Conservation (phyloP, 2,888 invertebrate species). For the Chymomyza procnemis region DNA sequence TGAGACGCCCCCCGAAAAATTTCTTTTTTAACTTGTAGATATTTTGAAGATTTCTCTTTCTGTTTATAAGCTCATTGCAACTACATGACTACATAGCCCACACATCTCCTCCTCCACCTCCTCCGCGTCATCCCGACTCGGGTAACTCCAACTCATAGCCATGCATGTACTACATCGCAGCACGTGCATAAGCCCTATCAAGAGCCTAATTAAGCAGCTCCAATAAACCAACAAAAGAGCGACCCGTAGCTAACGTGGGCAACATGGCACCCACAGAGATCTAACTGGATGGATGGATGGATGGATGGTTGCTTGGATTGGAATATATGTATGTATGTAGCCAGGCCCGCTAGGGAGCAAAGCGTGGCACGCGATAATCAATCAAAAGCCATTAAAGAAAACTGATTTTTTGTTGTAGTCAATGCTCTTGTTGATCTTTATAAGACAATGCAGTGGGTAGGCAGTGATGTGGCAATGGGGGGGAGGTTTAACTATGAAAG, state of each 20-base stretch:
- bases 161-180: constrained; percentile 62
- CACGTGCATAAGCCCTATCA: constrained; percentile 36
- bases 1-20: not conserved
- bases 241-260: constrained; percentile 2
- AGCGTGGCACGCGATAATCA: constrained; percentile 72
- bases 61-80: not conserved
- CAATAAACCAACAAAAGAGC: constrained; percentile 1
- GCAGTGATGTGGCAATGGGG: too few species aligned
- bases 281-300: constrained; percentile 17
- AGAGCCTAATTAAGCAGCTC: constrained; percentile 36
- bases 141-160: not conserved
- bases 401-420: constrained; percentile 23
- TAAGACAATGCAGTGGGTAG: constrained; percentile 42
- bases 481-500: too few species aligned
- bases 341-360: constrained; percentile 41
- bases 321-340: too few species aligned
- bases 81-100: constrained; percentile 34
- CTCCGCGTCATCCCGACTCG: too few species aligned
- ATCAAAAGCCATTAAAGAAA: constrained; percentile 73
- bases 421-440: not conserved
- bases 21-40: not conserved
- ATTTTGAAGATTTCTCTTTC: not conserved
- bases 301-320: too few species aligned
- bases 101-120: constrained; percentile 23
- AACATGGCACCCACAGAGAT: constrained; percentile 16